Percentiles rank a stretch among this genome's conserved stretches.
These are phyloP conservation scores for Litoditis marina DNA, from an alignment of 2,888 invertebrate species.

Conservation along the genomic window DNA sequence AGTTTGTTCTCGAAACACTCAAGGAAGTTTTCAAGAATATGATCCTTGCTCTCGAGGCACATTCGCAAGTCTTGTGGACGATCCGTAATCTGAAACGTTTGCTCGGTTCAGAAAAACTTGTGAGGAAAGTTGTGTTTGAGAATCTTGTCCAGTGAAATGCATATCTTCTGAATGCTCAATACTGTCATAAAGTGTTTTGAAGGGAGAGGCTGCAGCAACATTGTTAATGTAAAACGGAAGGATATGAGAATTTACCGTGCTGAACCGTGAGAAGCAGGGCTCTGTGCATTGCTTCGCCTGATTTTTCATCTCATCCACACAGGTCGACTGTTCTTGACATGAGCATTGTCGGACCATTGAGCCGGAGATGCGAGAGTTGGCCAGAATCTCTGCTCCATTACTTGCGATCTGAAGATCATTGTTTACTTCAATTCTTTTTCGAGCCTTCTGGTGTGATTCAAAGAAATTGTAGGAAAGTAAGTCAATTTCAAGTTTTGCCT, in stretches of 20 bases:
- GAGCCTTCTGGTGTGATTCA: not conserved
- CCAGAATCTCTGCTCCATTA: constrained; percentile 30
- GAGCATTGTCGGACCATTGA: constrained; percentile 53
- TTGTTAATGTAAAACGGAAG: not conserved
- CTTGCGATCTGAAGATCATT: constrained; percentile 25
- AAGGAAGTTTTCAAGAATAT: constrained; percentile 49
- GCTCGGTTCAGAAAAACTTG: not conserved
- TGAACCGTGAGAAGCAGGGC: constrained; percentile 52
- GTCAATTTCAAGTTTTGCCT: not conserved
- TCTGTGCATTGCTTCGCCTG: constrained; percentile 54
- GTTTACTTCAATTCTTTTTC: too few relatives aligned
- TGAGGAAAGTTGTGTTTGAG: not conserved
- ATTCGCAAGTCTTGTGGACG: constrained; percentile 49
- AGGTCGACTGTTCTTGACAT: constrained; percentile 51
- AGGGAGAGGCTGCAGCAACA: not conserved
- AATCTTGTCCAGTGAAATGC: too few relatives aligned
- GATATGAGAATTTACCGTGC: constrained; percentile 24
- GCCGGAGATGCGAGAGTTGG: constrained; percentile 22
- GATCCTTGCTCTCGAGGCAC: constrained; percentile 53
- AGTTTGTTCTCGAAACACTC: constrained; percentile 53
- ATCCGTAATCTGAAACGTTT: constrained; percentile 39
- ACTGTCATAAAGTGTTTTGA: too few relatives aligned
- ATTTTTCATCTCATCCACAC: constrained; percentile 54
- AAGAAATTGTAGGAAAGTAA: not conserved
- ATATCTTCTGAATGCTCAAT: too few relatives aligned